Evolutionary conservation across 2,113 vertebrate genomes (phyloP).

Genomic region (Narcine bancroftii): DNA sequence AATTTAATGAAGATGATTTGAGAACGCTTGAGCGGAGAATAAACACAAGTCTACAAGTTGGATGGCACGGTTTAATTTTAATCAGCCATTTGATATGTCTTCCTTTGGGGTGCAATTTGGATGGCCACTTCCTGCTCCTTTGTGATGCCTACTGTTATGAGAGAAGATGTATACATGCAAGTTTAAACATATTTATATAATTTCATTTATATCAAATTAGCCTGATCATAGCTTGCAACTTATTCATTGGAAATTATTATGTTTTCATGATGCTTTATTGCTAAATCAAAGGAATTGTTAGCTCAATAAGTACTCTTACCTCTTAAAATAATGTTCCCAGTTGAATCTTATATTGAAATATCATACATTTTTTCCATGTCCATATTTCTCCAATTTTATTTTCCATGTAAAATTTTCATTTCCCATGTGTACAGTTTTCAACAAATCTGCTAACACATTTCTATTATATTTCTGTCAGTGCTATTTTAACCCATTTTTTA

Average conservation of each 20-base stretch:
- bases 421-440: background rate
- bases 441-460: conserved; percentile 12
- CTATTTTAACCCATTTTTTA: background rate
- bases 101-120: background rate
- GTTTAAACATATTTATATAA: background rate
- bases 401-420: background rate
- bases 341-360: background rate
- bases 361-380: background rate
- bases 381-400: background rate
- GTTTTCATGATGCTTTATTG: background rate
- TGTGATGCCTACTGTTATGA: background rate
- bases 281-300: background rate
- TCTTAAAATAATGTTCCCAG: background rate
- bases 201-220: background rate
- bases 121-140: background rate
- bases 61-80: background rate
- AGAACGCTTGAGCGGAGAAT: no score
- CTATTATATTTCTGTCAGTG: background rate
- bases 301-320: background rate
- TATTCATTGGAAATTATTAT: background rate
- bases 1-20: no score
- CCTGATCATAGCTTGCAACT: background rate
- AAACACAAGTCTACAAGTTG: no score
- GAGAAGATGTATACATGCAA: background rate
- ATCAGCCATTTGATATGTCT: background rate